Conservation (phyloP, 2,797 vertebrate genomes). For the Phylloscopus collybita region DNA sequence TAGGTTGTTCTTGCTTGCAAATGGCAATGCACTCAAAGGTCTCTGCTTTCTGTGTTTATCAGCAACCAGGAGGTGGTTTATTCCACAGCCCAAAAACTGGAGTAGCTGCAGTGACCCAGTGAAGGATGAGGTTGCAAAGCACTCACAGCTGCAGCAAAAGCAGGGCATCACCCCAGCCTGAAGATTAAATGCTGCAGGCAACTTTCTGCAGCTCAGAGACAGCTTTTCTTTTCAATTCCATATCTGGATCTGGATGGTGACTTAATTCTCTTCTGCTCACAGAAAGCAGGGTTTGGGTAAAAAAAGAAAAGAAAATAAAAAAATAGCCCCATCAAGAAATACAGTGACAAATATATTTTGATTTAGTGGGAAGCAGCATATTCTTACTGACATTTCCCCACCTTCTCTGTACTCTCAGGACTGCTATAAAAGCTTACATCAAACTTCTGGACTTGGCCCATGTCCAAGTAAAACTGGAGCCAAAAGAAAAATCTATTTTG, state of each 20-base stretch:
- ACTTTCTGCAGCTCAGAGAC: background rate
- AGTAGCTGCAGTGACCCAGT: background rate
- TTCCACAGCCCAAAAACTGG: background rate
- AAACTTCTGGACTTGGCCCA: background rate
- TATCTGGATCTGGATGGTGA: background rate
- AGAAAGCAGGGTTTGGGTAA: background rate
- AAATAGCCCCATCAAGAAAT: background rate
- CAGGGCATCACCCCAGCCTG: background rate
- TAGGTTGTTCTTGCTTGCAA: background rate
- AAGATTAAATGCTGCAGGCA: background rate
- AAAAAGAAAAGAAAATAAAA: too few species aligned
- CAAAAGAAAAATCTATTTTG: background rate
- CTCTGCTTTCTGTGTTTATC: background rate
- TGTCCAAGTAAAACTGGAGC: background rate
- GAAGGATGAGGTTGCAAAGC: background rate
- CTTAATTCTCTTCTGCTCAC: background rate
- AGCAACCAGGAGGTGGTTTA: background rate
- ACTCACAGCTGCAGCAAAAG: background rate
- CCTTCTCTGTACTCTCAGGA: background rate
- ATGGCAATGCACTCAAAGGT: rapidly evolving
- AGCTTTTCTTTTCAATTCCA: background rate
- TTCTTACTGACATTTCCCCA: background rate
- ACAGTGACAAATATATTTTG: background rate
- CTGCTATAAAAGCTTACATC: background rate
- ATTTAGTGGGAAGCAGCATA: background rate